Percentiles rank a stretch among this genome's conserved stretches.
Conservation (phyloP, 2,888 invertebrate species). For the Phalera bucephala region DNA sequence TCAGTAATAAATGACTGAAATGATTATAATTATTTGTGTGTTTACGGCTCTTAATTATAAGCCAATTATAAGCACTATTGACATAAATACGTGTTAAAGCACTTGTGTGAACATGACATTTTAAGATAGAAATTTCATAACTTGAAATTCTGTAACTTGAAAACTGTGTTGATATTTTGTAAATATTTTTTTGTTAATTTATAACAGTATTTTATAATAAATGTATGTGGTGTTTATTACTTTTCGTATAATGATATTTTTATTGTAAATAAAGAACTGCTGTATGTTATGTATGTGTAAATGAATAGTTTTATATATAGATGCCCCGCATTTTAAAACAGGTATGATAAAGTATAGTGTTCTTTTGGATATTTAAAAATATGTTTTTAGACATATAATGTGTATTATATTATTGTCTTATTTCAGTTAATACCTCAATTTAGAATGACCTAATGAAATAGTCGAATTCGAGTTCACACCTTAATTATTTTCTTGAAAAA, state of each 20-base stretch:
- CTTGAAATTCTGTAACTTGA: constrained; percentile 36
- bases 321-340: constrained; percentile 26
- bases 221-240: constrained; percentile 40
- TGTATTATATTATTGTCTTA: too few relatives aligned
- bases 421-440: too few relatives aligned
- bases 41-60: not conserved
- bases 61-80: not conserved
- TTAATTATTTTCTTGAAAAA: too few relatives aligned
- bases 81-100: not conserved
- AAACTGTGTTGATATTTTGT: constrained; percentile 50
- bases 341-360: constrained; percentile 2
- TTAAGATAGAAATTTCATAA: constrained; percentile 47
- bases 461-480: too few relatives aligned
- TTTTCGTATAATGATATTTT: constrained; percentile 41
- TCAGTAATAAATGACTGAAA: not conserved
- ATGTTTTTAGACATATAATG: too few relatives aligned
- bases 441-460: too few relatives aligned
- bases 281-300: constrained; percentile 33
- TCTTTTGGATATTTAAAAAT: not conserved
- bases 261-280: constrained; percentile 45
- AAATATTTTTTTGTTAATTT: constrained; percentile 54
- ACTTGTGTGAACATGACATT: constrained; percentile 9
- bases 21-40: not conserved
- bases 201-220: constrained; percentile 64
- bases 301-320: constrained; percentile 30